Conservation (phyloP, 2,797 vertebrate genomes). For the Paguma larvata region DNA sequence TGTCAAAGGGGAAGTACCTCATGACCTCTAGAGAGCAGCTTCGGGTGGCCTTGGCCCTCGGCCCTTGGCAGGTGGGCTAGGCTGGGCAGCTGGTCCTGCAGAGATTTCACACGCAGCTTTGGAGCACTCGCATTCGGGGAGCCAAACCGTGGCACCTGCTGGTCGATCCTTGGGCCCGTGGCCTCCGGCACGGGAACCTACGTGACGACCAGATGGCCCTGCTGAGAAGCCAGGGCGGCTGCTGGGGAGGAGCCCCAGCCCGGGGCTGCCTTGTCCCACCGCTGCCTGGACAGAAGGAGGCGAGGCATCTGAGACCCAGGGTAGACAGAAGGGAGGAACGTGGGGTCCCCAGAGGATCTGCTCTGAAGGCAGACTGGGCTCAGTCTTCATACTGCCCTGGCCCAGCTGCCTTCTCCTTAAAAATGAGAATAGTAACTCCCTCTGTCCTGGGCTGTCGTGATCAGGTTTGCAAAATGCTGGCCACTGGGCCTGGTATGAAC, state of each 20-base stretch:
- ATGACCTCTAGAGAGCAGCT: neutral
- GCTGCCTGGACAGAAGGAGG: neutral
- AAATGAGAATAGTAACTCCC: too few species aligned
- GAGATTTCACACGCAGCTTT: neutral
- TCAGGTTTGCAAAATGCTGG: neutral
- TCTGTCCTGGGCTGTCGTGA: neutral
- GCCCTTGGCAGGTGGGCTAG: neutral
- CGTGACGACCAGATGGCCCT: neutral
- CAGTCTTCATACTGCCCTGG: neutral
- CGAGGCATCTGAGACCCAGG: neutral
- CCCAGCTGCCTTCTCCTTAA: neutral
- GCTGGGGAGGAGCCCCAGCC: neutral
- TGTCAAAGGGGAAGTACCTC: neutral
- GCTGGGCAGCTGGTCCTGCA: neutral
- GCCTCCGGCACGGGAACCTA: neutral
- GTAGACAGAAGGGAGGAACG: neutral
- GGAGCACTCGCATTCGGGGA: neutral
- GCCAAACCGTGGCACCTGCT: neutral
- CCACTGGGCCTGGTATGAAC: accelerated
- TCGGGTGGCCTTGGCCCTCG: neutral
- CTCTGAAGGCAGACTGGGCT: neutral
- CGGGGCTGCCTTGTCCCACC: neutral
- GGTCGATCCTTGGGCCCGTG: neutral
- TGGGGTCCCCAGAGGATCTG: neutral
- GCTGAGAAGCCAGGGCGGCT: neutral